A percentile compares a stretch with the other conserved stretches of the same genome.
These are phyloP conservation scores for Drosophila incognita DNA, from an alignment of 2,888 invertebrate genomes.

Conservation along the genomic window DNA sequence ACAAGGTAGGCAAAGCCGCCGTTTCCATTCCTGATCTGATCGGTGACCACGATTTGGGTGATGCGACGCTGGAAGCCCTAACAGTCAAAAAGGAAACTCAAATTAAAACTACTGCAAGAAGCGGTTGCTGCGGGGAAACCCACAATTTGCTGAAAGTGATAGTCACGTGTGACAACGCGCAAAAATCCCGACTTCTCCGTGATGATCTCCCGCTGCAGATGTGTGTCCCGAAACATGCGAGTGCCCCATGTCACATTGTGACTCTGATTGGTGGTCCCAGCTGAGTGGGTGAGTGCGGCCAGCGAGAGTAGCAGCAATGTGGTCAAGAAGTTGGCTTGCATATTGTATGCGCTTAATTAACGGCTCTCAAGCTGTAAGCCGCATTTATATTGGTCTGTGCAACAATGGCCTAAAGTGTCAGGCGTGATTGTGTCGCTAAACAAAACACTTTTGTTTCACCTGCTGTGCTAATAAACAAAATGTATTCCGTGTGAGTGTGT, in stretches of 20 bases:
- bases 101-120: background rate
- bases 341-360: conserved; percentile 30
- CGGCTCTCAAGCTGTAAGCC: background rate
- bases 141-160: conserved; percentile 55
- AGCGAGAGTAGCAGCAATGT: conserved; percentile 32
- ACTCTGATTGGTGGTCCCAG: conserved; percentile 45
- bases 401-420: conserved; percentile 23
- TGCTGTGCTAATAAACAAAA: conserved; percentile 8
- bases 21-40: conserved; percentile 84
- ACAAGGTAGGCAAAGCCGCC: conserved; percentile 84
- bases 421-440: background rate
- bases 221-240: conserved; percentile 57
- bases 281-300: conserved; percentile 5
- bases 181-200: conserved; percentile 59
- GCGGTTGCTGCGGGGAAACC: background rate
- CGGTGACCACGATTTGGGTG: conserved; percentile 83
- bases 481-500: background rate
- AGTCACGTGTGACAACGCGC: conserved; percentile 62
- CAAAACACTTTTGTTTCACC: conserved; percentile 15
- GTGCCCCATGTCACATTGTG: conserved; percentile 70
- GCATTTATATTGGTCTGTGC: conserved; percentile 33
- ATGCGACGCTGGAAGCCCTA: conserved; percentile 64
- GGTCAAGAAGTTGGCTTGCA: conserved; percentile 46
- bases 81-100: background rate
- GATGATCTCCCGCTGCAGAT: conserved; percentile 59